Evolutionary conservation across 2,888 invertebrate species (phyloP), one percentile per base, ranked within the genome.

Genomic region (Rhabditoides inermis): DNA sequence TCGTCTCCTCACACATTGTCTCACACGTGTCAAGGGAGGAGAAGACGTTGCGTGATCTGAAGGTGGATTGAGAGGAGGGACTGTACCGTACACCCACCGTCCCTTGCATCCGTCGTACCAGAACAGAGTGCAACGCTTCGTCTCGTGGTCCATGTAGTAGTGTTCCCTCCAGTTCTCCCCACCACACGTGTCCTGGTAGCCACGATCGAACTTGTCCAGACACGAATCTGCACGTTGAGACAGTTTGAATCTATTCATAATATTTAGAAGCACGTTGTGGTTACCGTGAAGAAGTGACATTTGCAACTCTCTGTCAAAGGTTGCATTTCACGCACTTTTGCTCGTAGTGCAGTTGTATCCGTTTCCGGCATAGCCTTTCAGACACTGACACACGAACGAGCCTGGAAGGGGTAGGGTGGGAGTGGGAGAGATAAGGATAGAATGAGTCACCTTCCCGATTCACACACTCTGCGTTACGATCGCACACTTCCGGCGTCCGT

Each of bases 101-200:
- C 65, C 67, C 10, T 45, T 51, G 39, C 72, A 71, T 2, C 72
- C 72, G 37, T 70, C 69, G 55, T 70, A 73, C 72, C 72, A 69
- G 53, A 62, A 51, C 30, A 61, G 39, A 23, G 30, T 26, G 20
- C 30, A 32, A 15, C 22, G 15, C 49, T 61, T 62, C 0, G 61
- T 61, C 25, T 61, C 53, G 55, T 68, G 71, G 36, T 72, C 69
- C 45, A 65, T 59, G 53, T 55, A 70, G 50, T 61, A 73, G 45
- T 70, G 67, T 36, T 69, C 66, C 22, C 67, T 49, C 70, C 72
- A 72, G 46, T 69, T 63, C 51, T 69, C 72, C 25, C 51, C 50
- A 1, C 64, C 60, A 45, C 70, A 70, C 2, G 68, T 61, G 37
- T 64, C 63, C 44, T 58, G 54, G 49, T 73, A 73, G 45, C 56